A percentile compares a stretch with the other conserved stretches of the same genome.
These are phyloP conservation scores for Plutomurus gul DNA, from an alignment of 1,140 invertebrate species.

Conservation along the genomic window DNA sequence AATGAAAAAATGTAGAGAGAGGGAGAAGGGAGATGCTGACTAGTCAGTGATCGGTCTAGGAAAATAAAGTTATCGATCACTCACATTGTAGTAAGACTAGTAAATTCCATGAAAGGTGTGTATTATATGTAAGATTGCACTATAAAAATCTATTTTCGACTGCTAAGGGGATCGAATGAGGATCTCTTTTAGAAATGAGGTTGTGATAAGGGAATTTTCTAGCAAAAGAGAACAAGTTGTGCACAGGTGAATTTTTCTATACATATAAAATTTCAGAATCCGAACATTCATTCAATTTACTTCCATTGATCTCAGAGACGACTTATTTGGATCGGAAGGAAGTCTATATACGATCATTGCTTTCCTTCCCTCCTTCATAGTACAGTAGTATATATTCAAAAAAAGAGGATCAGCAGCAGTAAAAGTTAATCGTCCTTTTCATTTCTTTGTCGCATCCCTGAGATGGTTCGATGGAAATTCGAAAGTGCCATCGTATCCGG, in stretches of 20 bases:
- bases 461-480: too few relatives aligned
- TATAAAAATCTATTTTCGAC: too few relatives aligned
- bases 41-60: too few relatives aligned
- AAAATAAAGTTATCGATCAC: conserved; percentile 21
- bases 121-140: not conserved
- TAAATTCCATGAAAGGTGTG: not conserved
- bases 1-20: not conserved
- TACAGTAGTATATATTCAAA: too few relatives aligned
- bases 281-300: not conserved
- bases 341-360: not conserved
- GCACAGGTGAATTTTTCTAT: not conserved
- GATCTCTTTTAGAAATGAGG: not conserved
- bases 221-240: too few relatives aligned
- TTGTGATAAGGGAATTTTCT: not conserved
- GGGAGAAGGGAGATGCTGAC: not conserved
- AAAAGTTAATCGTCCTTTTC: too few relatives aligned
- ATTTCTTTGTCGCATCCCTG: too few relatives aligned
- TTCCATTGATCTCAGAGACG: not conserved
- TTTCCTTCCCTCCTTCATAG: too few relatives aligned
- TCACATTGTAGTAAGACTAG: not conserved
- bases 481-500: too few relatives aligned
- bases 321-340: not conserved
- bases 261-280: not conserved
- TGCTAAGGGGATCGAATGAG: too few relatives aligned
- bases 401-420: too few relatives aligned